Percentiles rank a stretch among this genome's conserved stretches.
Evolutionary conservation across 2,888 invertebrate genomes (phyloP).

Genomic region (Petrophora chlorosata): DNA sequence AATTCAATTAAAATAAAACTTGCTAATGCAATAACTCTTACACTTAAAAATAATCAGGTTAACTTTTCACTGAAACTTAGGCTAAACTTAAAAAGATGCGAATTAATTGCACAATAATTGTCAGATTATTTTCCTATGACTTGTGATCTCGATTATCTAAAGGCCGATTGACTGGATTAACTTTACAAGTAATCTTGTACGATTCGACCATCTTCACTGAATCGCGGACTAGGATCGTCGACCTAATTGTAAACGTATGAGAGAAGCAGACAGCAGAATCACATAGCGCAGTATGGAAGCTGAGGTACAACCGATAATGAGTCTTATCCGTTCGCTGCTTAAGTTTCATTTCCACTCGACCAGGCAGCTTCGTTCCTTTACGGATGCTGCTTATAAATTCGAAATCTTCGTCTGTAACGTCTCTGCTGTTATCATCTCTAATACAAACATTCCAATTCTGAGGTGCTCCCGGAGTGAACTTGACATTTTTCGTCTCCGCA

Average conservation of each 20-base stretch:
- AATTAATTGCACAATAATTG: background rate
- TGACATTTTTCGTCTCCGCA: slow-evolving; percentile 69
- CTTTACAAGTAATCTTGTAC: slow-evolving; percentile 77
- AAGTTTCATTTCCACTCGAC: slow-evolving; percentile 74
- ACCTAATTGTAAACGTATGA: slow-evolving; percentile 71
- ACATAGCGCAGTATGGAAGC: slow-evolving; percentile 73
- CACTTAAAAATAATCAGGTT: slow-evolving; percentile 45
- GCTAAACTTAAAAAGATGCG: slow-evolving; percentile 3
- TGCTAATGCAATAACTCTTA: slow-evolving; percentile 33
- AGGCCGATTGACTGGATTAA: slow-evolving; percentile 67
- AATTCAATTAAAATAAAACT: slow-evolving; percentile 33
- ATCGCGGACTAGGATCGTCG: slow-evolving; percentile 72
- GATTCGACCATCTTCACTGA: slow-evolving; percentile 77
- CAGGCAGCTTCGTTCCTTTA: slow-evolving; percentile 69
- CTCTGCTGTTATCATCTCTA: slow-evolving; percentile 62
- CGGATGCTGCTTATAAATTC: slow-evolving; percentile 65
- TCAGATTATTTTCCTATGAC: background rate
- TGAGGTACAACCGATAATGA: slow-evolving; percentile 73
- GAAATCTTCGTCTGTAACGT: slow-evolving; percentile 71
- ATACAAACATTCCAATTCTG: slow-evolving; percentile 81
- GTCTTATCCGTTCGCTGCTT: slow-evolving; percentile 70
- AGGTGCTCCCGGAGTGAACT: slow-evolving; percentile 82
- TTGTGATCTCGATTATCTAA: too few relatives aligned
- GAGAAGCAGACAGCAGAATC: slow-evolving; percentile 67
- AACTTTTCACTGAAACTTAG: slow-evolving; percentile 37